A percentile compares a stretch with the other conserved stretches of the same genome.
Evolutionary conservation across 2,113 vertebrate genomes (phyloP).

Genomic region (Oxyruncus cristatus): DNA sequence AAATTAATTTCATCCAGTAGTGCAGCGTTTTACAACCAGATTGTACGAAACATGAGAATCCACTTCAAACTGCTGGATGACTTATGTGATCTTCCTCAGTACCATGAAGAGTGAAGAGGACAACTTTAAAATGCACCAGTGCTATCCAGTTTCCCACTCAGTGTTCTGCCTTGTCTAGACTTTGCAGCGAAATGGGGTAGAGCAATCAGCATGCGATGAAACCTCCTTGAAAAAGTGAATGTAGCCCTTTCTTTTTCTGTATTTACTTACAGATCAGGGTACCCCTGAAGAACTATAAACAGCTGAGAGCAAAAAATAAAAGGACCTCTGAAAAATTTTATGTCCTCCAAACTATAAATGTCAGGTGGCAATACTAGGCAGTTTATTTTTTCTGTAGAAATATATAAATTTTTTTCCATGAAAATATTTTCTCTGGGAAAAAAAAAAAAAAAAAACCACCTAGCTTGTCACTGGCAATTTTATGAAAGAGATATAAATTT

Average conservation of each 20-base stretch:
- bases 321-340: conserved; percentile 28
- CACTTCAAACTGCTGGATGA: background rate
- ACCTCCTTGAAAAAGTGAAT: conserved; percentile 29
- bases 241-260: conserved; percentile 6
- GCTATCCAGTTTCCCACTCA: background rate
- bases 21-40: background rate
- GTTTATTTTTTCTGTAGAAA: conserved; percentile 55
- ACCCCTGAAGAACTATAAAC: conserved; percentile 34
- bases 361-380: background rate
- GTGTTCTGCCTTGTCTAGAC: background rate
- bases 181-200: conserved; percentile 23
- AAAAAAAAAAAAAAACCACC: background rate
- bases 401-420: background rate
- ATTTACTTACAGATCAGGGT: conserved; percentile 32
- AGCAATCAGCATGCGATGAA: conserved; percentile 14
- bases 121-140: background rate
- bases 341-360: conserved; percentile 34
- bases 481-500: conserved; percentile 6
- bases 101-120: background rate
- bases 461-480: background rate
- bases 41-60: background rate
- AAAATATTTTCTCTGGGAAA: conserved; percentile 4
- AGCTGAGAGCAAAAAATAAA: conserved; percentile 50
- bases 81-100: background rate
- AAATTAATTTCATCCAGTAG: background rate